phyloP scores from a whole-genome alignment of 2,888 invertebrate species.

The Therioaphis trifolii region DNA sequence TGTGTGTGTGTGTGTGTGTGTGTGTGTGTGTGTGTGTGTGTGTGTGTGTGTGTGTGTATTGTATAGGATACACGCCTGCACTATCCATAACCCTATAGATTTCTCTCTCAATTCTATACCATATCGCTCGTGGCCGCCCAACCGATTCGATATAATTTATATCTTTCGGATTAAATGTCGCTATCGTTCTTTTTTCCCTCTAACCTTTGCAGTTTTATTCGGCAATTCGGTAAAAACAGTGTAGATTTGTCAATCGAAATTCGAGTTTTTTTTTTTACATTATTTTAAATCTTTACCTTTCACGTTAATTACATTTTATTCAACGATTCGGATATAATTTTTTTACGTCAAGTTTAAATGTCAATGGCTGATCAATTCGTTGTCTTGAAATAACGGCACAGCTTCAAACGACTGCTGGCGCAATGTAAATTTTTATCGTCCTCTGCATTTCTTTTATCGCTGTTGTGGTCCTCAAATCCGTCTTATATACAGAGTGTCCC shows the following conservation, averaged over 20 bases:
- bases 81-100: background rate
- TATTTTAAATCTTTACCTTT: background rate
- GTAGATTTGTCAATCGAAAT: slow-evolving; percentile 10
- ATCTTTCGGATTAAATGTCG: slow-evolving; percentile 45
- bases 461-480: too few species aligned
- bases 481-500: too few species aligned
- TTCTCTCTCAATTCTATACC: background rate
- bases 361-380: too few species aligned
- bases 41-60: background rate
- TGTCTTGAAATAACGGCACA: too few species aligned
- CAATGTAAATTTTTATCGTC: too few species aligned
- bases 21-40: too few species aligned
- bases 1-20: too few species aligned
- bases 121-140: background rate
- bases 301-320: background rate
- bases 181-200: background rate
- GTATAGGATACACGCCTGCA: background rate
- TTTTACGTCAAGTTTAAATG: too few species aligned
- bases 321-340: background rate
- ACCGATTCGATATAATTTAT: slow-evolving; percentile 44
- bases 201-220: slow-evolving; percentile 5
- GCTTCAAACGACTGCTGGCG: too few species aligned
- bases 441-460: too few species aligned
- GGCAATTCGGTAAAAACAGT: slow-evolving; percentile 2
- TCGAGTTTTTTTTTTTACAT: background rate